Base-by-base conservation (phyloP, 92 coral and sea anemone genomes). In the Parazoanthus swiftii region DNA sequence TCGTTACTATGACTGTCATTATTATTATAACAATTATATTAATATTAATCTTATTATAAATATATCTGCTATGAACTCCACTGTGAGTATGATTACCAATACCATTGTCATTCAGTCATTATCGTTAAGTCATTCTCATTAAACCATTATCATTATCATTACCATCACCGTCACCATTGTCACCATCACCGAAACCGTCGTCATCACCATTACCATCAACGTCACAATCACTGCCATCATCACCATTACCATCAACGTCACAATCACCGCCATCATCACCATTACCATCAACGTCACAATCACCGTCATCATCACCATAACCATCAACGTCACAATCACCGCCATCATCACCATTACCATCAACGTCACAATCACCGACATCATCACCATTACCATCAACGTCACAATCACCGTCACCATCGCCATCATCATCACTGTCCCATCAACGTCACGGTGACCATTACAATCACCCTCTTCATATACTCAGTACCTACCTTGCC, bases 401-500 rank as follows among this genome's bases (percentile, higher is more conserved):
- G 5, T 35, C 77, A 33, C 18, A 43, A 33, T 35, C 37, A 7
- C 16, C 21, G 1, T 72, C 43, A 29, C 8, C 43, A 72, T 72
- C 76, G 35, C 38, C 3, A 73, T 11, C 77, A 73, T 20, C 42
- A 73, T 74, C 46, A 26, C 43, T 46, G 37, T 36, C 46, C 23
- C 44, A 26, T 72, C 77, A 73, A 0, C 43, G 5, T 35, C 77
- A 33, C 18, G 43, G 13, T 35, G 16, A 7, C 4, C 21, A 8
- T 72, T 36, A 29, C 8, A 21, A 72, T 72, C 76, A 72, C 38
- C 3, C 10, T 36, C 78, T 36, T 36, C 46, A 37, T 15, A 13
- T 0, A 11, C 21, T 71, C 44, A 29, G 20, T 8, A 36, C 89
- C 51, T 73, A 97, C 99, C 98, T 75, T 92, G 90, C 93, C 93